These are phyloP conservation scores for Danaus chrysippus DNA, from an alignment of 2,888 invertebrate species.

Conservation along the genomic window DNA sequence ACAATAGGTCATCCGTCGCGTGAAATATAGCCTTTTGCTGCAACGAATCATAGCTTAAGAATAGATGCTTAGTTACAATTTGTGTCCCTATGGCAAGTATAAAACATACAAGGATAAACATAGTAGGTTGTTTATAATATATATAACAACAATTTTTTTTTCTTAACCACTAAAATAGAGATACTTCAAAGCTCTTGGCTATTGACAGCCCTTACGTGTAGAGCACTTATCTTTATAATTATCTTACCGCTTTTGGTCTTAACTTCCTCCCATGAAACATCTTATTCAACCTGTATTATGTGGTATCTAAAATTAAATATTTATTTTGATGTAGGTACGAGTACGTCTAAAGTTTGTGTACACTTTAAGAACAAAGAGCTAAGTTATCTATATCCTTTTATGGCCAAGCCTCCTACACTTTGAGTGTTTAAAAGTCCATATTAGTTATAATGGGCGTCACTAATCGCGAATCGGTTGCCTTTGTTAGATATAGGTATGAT, in stretches of 20 bases:
- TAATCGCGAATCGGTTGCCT: slow-evolving; percentile 68
- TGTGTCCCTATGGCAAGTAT: slow-evolving; percentile 23
- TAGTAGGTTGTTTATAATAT: too few relatives aligned
- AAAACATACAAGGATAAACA: slow-evolving; percentile 1
- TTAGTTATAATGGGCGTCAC: slow-evolving; percentile 68
- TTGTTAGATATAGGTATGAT: slow-evolving; percentile 64
- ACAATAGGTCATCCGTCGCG: slow-evolving; percentile 58
- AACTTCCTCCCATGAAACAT: slow-evolving; percentile 17
- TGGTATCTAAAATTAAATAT: slow-evolving; percentile 9
- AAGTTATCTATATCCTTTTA: slow-evolving; percentile 45
- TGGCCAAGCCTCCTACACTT: slow-evolving; percentile 66
- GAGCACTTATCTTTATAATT: slow-evolving; percentile 23
- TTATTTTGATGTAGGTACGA: slow-evolving; percentile 8
- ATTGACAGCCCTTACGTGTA: slow-evolving; percentile 20
- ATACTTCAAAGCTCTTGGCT: slow-evolving; percentile 22
- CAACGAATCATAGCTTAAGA: slow-evolving; percentile 39
- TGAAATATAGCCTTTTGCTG: slow-evolving; percentile 54
- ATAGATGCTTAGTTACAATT: slow-evolving; percentile 21
- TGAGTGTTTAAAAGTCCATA: slow-evolving; percentile 67
- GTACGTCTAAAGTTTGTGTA: slow-evolving; percentile 13
- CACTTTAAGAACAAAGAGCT: slow-evolving; percentile 22
- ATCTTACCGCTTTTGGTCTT: slow-evolving; percentile 18
- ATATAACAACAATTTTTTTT: background rate
- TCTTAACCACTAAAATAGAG: slow-evolving; percentile 11
- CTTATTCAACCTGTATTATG: slow-evolving; percentile 7